Evolutionary conservation across 2,888 invertebrate genomes (phyloP), one percentile per base, ranked within the genome.

Genomic region (Bellardia bayeri): DNA sequence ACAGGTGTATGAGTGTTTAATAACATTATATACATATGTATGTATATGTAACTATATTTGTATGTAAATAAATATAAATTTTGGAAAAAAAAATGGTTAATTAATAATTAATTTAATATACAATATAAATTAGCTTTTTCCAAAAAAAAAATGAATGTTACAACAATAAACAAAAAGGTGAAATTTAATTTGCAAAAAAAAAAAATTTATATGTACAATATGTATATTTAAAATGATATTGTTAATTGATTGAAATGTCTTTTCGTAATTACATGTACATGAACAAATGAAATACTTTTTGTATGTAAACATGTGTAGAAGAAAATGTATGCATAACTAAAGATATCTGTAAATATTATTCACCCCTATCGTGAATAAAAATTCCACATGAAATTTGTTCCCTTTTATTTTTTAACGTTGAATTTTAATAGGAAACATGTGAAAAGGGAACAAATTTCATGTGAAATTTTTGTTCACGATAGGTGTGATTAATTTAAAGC

Each of bases 61-160:
- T 23, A 23, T 23, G 23, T 1, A 23, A 23, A 23, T 23, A 23
- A 23, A 23, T 23, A 23, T 23, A 23, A 11, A 33, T 42, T 42
- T 42, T 14, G 14, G 5, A 13, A 58, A 68, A 56, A 79, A 23
- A 5, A 37, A 37, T 30, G 23, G 16, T 40, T 72, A 74, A 74
- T 84, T 79, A 81, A 82, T 84, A 85, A 84, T 84, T 87, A 79
- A 84, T 81, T 84, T 63, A 68, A 74, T 69, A 68, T 69, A 58
- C 40, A 84, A 68, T 64, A 79, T 82, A 82, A 87, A 82, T 84
- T 87, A 87, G 84, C 63, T 72, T 78, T 78, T 68, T 42, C 23
- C n/a, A 71, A 45, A 56, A 61, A 69, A 33, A 40, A 23, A 23
- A 23, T 23, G 23, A 23, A 23, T 23, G 23, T 33, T 9, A 40